Evolutionary conservation across 2,113 vertebrate species (phyloP), one percentile per base, ranked within the genome.

Genomic region (Heterotis niloticus): DNA sequence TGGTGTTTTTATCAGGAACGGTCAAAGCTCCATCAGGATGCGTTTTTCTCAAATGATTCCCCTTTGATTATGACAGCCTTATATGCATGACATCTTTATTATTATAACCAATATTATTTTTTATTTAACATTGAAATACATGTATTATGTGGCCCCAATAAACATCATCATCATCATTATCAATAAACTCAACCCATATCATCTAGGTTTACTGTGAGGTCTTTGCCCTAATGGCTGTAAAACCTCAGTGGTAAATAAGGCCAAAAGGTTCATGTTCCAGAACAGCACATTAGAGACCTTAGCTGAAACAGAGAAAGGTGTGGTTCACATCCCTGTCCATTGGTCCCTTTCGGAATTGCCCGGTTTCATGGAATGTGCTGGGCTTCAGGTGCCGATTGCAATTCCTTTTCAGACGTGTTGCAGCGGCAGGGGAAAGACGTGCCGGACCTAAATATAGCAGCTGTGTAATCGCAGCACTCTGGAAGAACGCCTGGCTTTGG

Each of bases 1-100:
- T 83, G 74, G 71, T 79, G 79, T 60, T 59, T 72, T 71, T 59
- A 62, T 70, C 67, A 77, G 78, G 76, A 77, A 86, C 76, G 62
- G 78, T 80, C 81, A 75, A 10, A 54, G 44, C 75, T 82, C 83
- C 74, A 77, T 57, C 51, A 76, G 79, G 29, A 54, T 73, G 65
- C 73, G 23, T 75, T 64, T 57, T 64, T 57, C 9, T 57, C 13
- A n/a, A 24, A 28, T 75, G 18, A 23, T 2, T 17, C 28, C 16
- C 28, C 34, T 17, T 7, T 44, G 2, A 44, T 44, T 44, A 44
- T 44, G 34, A 44, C n/a, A 17, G 14, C 75, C 76, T 71, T 44
- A 78, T 74, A 69, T 5, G 57, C 77, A 0, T 0, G 64, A 80
- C 69, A 72, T 52, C 44, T 23, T 54, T 34, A 54, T 54, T 34